Conservation (phyloP, 2,113 vertebrate species). For the Laticauda laticaudata region DNA sequence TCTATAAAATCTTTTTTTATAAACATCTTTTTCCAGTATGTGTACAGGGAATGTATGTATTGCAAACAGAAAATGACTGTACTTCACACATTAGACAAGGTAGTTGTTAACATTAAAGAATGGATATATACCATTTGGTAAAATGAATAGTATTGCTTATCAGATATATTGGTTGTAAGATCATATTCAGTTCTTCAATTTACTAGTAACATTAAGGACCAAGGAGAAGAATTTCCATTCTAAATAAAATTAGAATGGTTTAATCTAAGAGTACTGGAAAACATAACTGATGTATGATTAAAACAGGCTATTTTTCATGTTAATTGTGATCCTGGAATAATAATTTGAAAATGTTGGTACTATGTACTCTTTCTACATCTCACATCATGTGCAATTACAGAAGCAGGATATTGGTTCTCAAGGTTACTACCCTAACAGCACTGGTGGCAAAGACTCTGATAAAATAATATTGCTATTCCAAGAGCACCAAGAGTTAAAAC, state of each 20-base stretch:
- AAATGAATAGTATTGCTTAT: neutral
- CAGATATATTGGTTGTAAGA: neutral
- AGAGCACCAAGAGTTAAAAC: neutral
- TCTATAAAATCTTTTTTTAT: neutral
- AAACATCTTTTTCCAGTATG: neutral
- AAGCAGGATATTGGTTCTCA: neutral
- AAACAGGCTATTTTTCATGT: neutral
- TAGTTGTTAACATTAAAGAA: neutral
- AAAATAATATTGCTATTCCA: neutral
- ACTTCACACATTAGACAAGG: neutral
- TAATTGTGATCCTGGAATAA: neutral
- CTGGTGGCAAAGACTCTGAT: neutral
- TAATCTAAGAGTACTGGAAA: neutral
- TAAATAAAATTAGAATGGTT: neutral
- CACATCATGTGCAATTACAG: neutral
- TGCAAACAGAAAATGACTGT: neutral
- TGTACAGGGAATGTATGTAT: neutral
- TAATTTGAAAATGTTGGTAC: neutral
- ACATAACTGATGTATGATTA: neutral
- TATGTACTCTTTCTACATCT: neutral
- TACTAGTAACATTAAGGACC: neutral
- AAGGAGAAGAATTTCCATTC: neutral
- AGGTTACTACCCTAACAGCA: neutral
- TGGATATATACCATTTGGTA: neutral
- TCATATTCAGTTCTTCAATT: constrained; percentile 6